Conservation (phyloP, 2,113 vertebrate genomes). For the Bubalus kerabau region DNA sequence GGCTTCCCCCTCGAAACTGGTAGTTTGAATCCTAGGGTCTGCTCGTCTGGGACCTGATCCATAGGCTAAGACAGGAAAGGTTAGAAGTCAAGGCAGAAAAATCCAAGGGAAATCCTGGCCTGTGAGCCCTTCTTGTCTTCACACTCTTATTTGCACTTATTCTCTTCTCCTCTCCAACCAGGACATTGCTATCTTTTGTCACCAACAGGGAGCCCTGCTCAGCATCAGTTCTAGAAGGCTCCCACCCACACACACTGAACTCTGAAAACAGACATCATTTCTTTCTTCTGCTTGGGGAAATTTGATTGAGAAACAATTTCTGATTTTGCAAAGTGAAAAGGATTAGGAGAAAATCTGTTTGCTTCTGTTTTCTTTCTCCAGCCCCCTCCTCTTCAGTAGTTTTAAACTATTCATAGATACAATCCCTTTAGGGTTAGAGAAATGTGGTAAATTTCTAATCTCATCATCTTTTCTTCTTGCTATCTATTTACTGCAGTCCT, state of each 20-base stretch:
- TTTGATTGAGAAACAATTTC: conserved; percentile 48
- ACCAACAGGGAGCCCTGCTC: neutral
- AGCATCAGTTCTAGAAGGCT: neutral
- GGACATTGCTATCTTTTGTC: neutral
- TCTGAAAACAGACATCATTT: neutral
- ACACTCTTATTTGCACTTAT: neutral
- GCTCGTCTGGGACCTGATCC: neutral
- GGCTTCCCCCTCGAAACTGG: neutral
- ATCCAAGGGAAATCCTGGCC: neutral
- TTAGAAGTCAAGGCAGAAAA: neutral
- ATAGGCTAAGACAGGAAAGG: neutral
- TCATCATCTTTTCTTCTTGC: conserved; percentile 40
- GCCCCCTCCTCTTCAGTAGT: neutral
- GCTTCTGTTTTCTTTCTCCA: neutral
- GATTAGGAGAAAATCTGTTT: conserved; percentile 58
- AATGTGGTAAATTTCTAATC: conserved; percentile 50
- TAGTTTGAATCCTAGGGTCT: neutral
- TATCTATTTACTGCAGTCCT: conserved; percentile 48
- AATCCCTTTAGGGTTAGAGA: conserved; percentile 58
- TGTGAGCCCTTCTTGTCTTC: neutral
- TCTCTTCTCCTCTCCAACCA: fast-evolving
- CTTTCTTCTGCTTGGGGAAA: neutral
- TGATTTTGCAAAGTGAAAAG: conserved; percentile 31
- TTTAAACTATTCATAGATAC: conserved; percentile 60
- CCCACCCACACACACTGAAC: neutral